Evolutionary conservation across 1,140 invertebrate species (phyloP).

Genomic region (Trichonephila clavata): DNA sequence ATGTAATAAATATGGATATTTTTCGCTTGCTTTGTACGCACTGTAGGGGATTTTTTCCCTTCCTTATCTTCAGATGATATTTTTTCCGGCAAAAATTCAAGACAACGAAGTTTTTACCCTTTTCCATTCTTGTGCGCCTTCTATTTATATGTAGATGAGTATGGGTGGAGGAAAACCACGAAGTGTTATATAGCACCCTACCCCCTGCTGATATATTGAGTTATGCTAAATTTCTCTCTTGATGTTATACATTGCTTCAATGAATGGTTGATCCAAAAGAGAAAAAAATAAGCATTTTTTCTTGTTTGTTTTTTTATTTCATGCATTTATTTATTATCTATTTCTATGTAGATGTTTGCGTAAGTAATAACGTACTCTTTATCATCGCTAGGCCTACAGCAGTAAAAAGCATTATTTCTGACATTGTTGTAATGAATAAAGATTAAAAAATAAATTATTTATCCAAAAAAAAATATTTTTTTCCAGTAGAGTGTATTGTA

Average conservation of each 20-base stretch:
- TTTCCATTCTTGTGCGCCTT: constrained; percentile 11
- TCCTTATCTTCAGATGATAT: neutral
- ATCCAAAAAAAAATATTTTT: too few species aligned
- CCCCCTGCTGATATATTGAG: constrained; percentile 42
- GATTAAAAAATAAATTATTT: neutral
- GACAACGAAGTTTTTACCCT: constrained; percentile 51
- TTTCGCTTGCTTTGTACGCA: neutral
- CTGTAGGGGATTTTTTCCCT: neutral
- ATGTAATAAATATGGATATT: constrained; percentile 35
- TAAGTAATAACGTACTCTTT: neutral
- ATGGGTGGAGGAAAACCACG: constrained; percentile 30
- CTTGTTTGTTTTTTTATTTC: neutral
- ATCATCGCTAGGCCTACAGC: neutral
- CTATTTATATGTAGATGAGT: constrained; percentile 69
- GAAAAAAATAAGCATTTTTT: neutral
- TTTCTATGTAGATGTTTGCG: neutral
- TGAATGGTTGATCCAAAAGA: constrained; percentile 37
- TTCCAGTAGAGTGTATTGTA: too few species aligned
- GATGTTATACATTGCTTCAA: neutral
- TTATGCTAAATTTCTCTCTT: constrained; percentile 56
- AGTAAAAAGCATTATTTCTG: neutral
- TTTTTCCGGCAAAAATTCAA: constrained; percentile 37
- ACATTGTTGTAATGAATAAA: neutral
- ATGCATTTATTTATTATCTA: neutral
- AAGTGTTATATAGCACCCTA: constrained; percentile 3